Evolutionary conservation across 2,113 vertebrate species (phyloP).

Genomic region (Sapajus apella): DNA sequence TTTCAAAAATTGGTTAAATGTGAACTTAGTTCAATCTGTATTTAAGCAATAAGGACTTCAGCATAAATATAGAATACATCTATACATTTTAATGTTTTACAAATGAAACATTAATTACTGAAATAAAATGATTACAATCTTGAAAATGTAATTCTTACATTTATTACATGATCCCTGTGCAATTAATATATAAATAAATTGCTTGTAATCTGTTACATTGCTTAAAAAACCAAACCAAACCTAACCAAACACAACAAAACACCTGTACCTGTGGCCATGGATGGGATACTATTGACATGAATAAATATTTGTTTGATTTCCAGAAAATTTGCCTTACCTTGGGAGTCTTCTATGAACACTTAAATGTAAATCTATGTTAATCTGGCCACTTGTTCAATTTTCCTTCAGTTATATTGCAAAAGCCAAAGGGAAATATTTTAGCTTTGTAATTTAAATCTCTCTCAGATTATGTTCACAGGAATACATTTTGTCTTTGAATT

Average conservation of each 20-base stretch:
- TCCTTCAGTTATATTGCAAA: not conserved
- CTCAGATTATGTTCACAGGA: not conserved
- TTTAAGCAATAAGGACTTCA: not conserved
- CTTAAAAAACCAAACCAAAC: not conserved
- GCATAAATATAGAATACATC: not conserved
- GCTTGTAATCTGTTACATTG: not conserved
- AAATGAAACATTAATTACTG: not conserved
- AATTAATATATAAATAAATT: not conserved
- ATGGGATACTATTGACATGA: not conserved
- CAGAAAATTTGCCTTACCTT: not conserved
- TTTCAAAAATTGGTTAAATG: not conserved
- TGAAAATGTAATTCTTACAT: not conserved
- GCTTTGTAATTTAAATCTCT: not conserved
- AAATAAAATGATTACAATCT: not conserved
- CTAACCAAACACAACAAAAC: not conserved
- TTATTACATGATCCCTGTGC: not conserved
- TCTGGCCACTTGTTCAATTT: not conserved
- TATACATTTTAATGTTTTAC: not conserved
- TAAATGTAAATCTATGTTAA: not conserved
- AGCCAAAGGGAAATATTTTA: not conserved
- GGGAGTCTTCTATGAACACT: not conserved
- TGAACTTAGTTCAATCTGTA: not conserved
- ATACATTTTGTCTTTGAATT: not conserved
- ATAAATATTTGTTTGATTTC: not conserved
- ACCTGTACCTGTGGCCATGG: not conserved